A percentile compares a stretch with the other conserved stretches of the same genome.
phyloP scores from a whole-genome alignment of 2,888 invertebrate species.

The Spisula solida region DNA sequence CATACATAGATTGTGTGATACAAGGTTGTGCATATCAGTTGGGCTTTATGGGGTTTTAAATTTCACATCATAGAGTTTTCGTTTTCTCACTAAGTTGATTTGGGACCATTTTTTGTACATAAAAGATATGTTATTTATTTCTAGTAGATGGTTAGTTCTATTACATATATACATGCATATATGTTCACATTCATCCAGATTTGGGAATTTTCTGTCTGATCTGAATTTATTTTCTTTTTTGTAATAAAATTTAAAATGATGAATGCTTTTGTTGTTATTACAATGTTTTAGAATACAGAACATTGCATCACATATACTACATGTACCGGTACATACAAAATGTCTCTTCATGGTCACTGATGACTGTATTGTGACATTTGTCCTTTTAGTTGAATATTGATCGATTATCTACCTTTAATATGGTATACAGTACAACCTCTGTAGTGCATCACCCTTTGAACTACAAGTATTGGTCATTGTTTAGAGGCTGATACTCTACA shows the following conservation, averaged over 20 bases:
- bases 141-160: slow-evolving; percentile 11
- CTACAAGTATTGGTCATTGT: too few species aligned
- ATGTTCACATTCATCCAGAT: slow-evolving; percentile 26
- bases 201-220: slow-evolving; percentile 42
- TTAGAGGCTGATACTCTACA: too few species aligned
- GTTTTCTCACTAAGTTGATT: background rate
- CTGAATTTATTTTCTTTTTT: slow-evolving; percentile 48
- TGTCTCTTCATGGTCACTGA: too few species aligned
- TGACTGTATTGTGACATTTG: too few species aligned
- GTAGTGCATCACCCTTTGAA: too few species aligned
- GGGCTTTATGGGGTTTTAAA: slow-evolving; percentile 13
- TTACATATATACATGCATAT: background rate
- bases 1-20: background rate
- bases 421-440: too few species aligned
- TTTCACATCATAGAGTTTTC: background rate
- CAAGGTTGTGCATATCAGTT: background rate
- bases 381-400: too few species aligned
- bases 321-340: too few species aligned
- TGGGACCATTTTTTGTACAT: slow-evolving; percentile 26
- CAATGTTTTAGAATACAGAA: too few species aligned
- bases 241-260: slow-evolving; percentile 49
- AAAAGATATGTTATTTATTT: slow-evolving; percentile 45
- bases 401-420: too few species aligned
- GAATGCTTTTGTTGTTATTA: background rate
- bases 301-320: too few species aligned